These are phyloP conservation scores for Catagonus wagneri DNA, from an alignment of 2,113 vertebrate genomes.

Conservation along the genomic window DNA sequence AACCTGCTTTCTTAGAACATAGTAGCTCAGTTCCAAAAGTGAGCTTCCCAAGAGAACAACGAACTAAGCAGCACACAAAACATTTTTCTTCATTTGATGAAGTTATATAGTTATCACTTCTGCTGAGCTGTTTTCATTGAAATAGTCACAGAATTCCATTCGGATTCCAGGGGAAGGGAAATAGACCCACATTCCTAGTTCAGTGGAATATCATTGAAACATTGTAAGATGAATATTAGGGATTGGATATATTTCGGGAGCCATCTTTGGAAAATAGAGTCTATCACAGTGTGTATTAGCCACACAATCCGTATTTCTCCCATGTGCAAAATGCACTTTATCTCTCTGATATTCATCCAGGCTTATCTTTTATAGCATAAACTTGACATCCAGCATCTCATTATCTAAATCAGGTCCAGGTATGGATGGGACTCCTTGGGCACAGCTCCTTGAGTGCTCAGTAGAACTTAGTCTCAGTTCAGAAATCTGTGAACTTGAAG, in stretches of 20 bases:
- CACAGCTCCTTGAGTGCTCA: background rate
- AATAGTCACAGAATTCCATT: background rate
- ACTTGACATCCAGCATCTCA: background rate
- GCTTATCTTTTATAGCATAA: background rate
- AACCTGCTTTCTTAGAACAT: background rate
- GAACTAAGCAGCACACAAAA: background rate
- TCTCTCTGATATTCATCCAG: background rate
- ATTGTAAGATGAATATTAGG: background rate
- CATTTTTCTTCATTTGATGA: background rate
- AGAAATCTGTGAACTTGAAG: background rate
- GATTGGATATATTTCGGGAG: background rate
- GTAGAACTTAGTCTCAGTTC: background rate
- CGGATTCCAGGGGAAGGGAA: background rate
- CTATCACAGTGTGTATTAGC: background rate
- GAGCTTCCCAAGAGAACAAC: background rate
- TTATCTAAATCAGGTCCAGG: background rate
- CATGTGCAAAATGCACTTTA: background rate
- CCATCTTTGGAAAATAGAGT: conserved; percentile 31
- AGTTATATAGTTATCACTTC: background rate
- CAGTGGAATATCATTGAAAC: background rate
- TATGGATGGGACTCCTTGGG: background rate
- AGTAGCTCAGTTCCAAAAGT: background rate
- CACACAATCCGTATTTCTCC: background rate
- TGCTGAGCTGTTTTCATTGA: background rate
- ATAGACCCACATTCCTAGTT: background rate